Percentiles rank a stretch among this genome's conserved stretches.
phyloP scores from a whole-genome alignment of 1,140 invertebrate species.

The Leptinotarsa texana region DNA sequence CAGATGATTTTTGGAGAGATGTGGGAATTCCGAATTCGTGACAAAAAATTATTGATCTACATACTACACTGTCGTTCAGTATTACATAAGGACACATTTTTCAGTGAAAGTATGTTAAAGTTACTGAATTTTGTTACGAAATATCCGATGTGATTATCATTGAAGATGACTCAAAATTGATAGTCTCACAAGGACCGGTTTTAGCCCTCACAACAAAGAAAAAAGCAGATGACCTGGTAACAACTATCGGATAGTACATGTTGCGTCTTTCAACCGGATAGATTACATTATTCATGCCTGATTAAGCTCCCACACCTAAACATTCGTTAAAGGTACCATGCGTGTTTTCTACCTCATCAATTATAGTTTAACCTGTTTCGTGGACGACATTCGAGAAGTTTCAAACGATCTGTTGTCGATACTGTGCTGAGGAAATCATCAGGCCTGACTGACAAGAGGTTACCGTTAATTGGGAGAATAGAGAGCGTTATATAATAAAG shows the following conservation, averaged over 20 bases:
- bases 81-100: too few relatives aligned
- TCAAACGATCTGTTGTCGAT: background rate
- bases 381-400: background rate
- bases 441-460: background rate
- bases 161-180: too few relatives aligned
- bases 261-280: background rate
- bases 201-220: too few relatives aligned
- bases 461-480: background rate
- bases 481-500: too few relatives aligned
- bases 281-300: background rate
- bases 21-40: too few relatives aligned
- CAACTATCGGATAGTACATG: background rate
- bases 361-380: background rate
- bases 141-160: too few relatives aligned
- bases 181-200: too few relatives aligned
- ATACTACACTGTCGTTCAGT: too few relatives aligned
- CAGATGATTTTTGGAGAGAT: too few relatives aligned
- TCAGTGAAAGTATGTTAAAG: too few relatives aligned
- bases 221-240: background rate
- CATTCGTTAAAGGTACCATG: background rate
- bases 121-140: too few relatives aligned
- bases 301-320: background rate
- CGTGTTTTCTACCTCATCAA: background rate
- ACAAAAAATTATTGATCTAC: too few relatives aligned
- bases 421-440: background rate